Evolutionary conservation across 1,140 invertebrate species (phyloP), one percentile per base, ranked within the genome.

Genomic region (Diorhabda carinulata): DNA sequence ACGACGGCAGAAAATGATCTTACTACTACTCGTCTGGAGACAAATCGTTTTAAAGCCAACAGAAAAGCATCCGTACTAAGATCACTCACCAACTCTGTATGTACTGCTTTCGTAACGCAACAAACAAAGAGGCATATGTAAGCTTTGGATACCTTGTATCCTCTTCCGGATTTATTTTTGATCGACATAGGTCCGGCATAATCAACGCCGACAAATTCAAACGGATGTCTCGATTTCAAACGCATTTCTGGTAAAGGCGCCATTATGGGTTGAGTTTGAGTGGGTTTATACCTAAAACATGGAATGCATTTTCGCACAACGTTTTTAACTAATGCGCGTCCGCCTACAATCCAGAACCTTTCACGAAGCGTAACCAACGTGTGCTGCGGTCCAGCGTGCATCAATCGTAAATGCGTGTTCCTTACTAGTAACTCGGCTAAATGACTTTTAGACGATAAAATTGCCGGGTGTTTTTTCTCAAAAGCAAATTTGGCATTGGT

Each of bases 91-190:
- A 80, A 65, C 63, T 83, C 81, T 40, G 82, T 65, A 71, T 82
- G 81, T 2, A 82, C 67, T 2, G 81, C 80, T 42, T 76, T 75
- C 0, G 76, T 77, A 0, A 70, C 58, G 41, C 80, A 65, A 74
- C 81, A 83, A 3, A 81, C 68, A 64, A 82, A 82, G 1, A 83
- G 40, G 40, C 64, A 63, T 3, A 81, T 70, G 61, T 81, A 82
- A 3, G 69, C 65, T 65, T 83, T 83, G 9, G 72, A 57, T 3
- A 57, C 56, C 9, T 67, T 71, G 25, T 45, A 10, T 56, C 67
- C 71, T 25, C 72, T 64, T 2, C 40, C 25, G 58, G 67, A 67
- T 7, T 60, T 68, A 44, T 70, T 63, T 52, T 9, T 9, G 8
- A 52, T 52, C 45, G 1, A 52, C 8, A 52, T 9, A 52, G 45